Percentiles rank a stretch among this genome's conserved stretches.
These are phyloP conservation scores for Dicyrtomina minuta DNA, from an alignment of 2,888 invertebrate species.

Conservation along the genomic window DNA sequence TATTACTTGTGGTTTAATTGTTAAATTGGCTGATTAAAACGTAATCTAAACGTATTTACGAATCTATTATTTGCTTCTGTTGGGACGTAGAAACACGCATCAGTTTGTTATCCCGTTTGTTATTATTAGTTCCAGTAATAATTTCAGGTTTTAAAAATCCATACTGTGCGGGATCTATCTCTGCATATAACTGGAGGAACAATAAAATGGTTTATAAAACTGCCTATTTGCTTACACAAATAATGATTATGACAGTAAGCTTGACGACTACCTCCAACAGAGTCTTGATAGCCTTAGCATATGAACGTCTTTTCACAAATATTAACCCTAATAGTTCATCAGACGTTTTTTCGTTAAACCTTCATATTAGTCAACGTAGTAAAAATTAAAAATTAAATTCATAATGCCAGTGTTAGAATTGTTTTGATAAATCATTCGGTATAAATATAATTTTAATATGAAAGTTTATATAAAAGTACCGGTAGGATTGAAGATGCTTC, in stretches of 20 bases:
- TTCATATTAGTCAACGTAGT: too few species aligned
- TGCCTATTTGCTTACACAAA: not conserved
- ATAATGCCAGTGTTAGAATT: too few species aligned
- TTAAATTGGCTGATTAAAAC: not conserved
- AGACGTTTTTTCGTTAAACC: slow-evolving; percentile 26
- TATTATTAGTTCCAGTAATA: slow-evolving; percentile 56
- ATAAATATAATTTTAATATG: too few species aligned
- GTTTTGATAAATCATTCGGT: too few species aligned
- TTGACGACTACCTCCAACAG: slow-evolving; percentile 51
- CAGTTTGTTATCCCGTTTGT: not conserved
- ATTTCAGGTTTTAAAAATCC: slow-evolving; percentile 68
- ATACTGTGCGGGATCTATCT: slow-evolving; percentile 3
- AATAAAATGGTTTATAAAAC: not conserved
- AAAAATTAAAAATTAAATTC: too few species aligned
- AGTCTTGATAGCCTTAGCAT: slow-evolving; percentile 65
- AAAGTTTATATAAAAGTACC: too few species aligned
- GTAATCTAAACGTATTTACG: too few species aligned
- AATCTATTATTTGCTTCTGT: slow-evolving; percentile 22
- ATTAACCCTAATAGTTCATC: slow-evolving; percentile 68
- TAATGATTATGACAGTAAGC: too few species aligned
- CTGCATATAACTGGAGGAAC: not conserved
- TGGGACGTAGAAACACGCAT: slow-evolving; percentile 1
- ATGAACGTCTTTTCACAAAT: slow-evolving; percentile 72
- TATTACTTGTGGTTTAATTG: too few species aligned
- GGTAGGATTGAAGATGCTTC: too few species aligned